Conservation (phyloP, 2,888 invertebrate genomes). For the Leucania comma region DNA sequence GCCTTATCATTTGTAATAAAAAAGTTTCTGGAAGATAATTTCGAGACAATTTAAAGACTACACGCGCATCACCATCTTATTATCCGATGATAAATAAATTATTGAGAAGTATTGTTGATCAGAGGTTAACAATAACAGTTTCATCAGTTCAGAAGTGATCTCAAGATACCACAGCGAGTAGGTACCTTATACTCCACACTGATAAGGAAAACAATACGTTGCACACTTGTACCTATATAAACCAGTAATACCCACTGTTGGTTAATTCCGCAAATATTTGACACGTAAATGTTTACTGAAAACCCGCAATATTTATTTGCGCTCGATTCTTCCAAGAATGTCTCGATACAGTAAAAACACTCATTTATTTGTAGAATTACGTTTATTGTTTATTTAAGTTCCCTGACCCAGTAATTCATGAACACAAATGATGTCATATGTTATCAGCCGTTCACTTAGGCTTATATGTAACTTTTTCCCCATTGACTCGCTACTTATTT, state of each 20-base stretch:
- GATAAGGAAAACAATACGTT: slow-evolving; percentile 50
- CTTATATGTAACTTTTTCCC: slow-evolving; percentile 10
- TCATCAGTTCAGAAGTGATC: slow-evolving; percentile 34
- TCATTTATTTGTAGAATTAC: slow-evolving; percentile 35
- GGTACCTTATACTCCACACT: slow-evolving; percentile 22
- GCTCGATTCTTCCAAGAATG: slow-evolving; percentile 46
- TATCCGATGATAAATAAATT: slow-evolving; percentile 1
- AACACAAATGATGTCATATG: slow-evolving; percentile 41
- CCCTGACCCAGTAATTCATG: slow-evolving; percentile 54
- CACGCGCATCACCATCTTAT: not conserved
- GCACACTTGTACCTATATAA: slow-evolving; percentile 21
- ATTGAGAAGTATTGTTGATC: slow-evolving; percentile 16
- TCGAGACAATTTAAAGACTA: not conserved
- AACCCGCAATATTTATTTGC: slow-evolving; percentile 58
- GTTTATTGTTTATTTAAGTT: slow-evolving; percentile 43
- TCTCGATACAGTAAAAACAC: slow-evolving; percentile 10
- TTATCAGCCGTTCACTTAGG: slow-evolving; percentile 29
- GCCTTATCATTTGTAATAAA: too few species aligned
- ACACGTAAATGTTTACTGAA: slow-evolving; percentile 43
- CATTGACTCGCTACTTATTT: slow-evolving; percentile 15
- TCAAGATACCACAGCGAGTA: slow-evolving; percentile 17
- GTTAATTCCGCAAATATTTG: slow-evolving; percentile 41
- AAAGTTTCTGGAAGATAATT: not conserved
- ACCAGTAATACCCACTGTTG: slow-evolving; percentile 29
- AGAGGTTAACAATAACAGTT: slow-evolving; percentile 10